Evolutionary conservation across 2,113 vertebrate genomes (phyloP), one percentile per base, ranked within the genome.

Genomic region (Gavia stellata): DNA sequence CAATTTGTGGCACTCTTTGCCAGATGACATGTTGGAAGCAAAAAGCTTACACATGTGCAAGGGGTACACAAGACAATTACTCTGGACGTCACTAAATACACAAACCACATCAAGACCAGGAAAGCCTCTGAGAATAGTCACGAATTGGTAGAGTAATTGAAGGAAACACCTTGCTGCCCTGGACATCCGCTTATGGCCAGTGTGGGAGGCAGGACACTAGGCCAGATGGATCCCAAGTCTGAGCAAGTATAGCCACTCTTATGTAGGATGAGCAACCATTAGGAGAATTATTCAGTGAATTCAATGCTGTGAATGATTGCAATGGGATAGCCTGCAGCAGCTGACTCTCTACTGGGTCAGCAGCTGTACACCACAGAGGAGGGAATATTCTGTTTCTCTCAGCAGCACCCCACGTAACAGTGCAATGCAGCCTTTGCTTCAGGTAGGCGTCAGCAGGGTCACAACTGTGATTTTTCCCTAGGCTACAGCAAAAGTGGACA

Each of bases 211-310:
- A 93, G 67, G 75, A 77, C n/a, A 6, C 34, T 19, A 61, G 33
- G 23, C 40, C 50, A 66, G 59, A 33, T 5, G 14, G 59, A 87
- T 58, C 47, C 36, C 50, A 52, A 10, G 19, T 7, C 26, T 81
- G 34, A 94, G 89, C 18, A 73, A 84, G 81, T 56, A 31, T 31
- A 85, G 78, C 19, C 65, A 85, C 49, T 72, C 49, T 56, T 25
- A 49, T 1, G 11, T 45, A 61, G 23, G 78, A 91, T 45, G 25
- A 87, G 16, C 56, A 82, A 18, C 38, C 31, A 40, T 18, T 91
- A 92, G 93, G 92, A 94, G 87, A 73, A 96, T 96, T 91, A 97
- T 47, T 20, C 55, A 79, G 83, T 55, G 73, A 92, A 87, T 89
- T 96, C 87, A 56, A 25, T 8, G 40, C 78, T 95, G 73, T 7